Evolutionary conservation across 2,113 vertebrate species (phyloP).

Genomic region (Colossoma macropomum): DNA sequence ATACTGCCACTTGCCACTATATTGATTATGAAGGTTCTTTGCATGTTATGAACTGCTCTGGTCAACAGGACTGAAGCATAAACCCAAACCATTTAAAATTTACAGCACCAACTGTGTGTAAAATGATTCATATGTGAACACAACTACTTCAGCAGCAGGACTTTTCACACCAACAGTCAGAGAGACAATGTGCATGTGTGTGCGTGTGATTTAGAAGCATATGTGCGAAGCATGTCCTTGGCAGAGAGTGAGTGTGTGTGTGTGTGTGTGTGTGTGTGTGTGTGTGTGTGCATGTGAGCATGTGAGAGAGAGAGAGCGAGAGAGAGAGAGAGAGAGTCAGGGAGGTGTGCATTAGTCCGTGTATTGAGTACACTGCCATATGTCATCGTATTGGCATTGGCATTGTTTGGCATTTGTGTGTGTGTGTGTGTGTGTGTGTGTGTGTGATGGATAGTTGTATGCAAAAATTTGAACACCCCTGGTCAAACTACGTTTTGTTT

Average conservation of each 20-base stretch:
- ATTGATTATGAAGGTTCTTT: slow-evolving; percentile 43
- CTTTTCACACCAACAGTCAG: slow-evolving; percentile 41
- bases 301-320: no score
- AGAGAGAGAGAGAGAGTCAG: background rate
- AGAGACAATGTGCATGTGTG: slow-evolving; percentile 31
- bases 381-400: background rate
- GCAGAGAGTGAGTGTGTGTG: slow-evolving; percentile 16
- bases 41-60: background rate
- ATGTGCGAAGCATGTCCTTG: slow-evolving; percentile 44
- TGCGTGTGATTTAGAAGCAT: slow-evolving; percentile 22
- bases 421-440: slow-evolving; percentile 1
- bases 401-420: background rate
- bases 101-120: background rate
- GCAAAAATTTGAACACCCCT: no score
- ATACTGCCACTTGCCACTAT: background rate
- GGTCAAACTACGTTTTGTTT: no score
- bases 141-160: slow-evolving; percentile 31
- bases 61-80: background rate
- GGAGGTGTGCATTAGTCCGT: background rate
- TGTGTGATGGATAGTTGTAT: background rate
- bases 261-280: slow-evolving; percentile 10
- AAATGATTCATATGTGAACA: slow-evolving; percentile 28
- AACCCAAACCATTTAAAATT: slow-evolving; percentile 7
- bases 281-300: background rate
- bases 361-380: background rate